Evolutionary conservation across 2,113 vertebrate genomes (phyloP).

Genomic region (Zapornia atra): DNA sequence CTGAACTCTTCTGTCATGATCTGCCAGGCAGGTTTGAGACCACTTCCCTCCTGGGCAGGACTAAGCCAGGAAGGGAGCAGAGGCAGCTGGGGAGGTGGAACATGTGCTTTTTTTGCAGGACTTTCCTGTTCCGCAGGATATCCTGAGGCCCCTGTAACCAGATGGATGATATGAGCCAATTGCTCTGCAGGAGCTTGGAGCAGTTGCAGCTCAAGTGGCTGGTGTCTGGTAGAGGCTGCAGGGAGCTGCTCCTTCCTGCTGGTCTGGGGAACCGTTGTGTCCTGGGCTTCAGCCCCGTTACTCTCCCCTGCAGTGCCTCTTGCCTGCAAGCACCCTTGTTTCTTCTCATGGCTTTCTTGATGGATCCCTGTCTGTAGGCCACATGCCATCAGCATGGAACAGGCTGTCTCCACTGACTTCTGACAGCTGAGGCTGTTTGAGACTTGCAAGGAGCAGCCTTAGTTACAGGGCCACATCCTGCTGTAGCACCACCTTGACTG

Average conservation of each 20-base stretch:
- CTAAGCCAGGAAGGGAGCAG: constrained; percentile 20
- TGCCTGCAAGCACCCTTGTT: rapidly evolving
- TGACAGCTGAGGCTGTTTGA: neutral
- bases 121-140: constrained; percentile 65
- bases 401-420: neutral
- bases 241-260: neutral
- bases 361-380: neutral
- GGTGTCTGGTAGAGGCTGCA: neutral
- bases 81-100: neutral
- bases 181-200: neutral
- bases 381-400: neutral
- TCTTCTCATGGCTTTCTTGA: neutral
- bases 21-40: neutral
- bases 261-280: rapidly evolving
- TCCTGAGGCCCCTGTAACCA: constrained; percentile 41
- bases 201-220: neutral
- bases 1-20: rapidly evolving
- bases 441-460: neutral
- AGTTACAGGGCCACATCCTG: neutral
- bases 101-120: neutral
- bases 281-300: neutral
- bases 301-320: neutral
- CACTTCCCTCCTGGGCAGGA: neutral
- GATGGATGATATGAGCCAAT: neutral
- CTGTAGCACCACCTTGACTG: neutral